Conservation (phyloP, 2,888 invertebrate species). For the Dioctria linearis region DNA sequence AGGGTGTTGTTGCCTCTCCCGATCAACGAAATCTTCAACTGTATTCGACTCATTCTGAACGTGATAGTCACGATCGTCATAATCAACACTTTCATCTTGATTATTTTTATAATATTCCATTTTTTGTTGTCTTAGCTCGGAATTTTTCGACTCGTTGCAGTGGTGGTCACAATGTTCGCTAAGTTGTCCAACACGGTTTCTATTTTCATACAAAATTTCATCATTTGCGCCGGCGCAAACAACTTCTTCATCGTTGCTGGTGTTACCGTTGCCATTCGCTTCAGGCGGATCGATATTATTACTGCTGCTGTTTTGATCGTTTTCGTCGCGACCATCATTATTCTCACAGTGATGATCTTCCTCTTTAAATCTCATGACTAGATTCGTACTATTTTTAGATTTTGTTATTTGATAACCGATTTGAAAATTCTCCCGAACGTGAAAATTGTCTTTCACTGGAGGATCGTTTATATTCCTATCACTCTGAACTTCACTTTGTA, state of each 20-base stretch:
- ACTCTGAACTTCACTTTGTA: background rate
- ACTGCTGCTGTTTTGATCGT: conserved; percentile 35
- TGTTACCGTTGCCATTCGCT: conserved; percentile 18
- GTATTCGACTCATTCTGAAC: background rate
- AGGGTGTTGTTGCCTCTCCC: background rate
- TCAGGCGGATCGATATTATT: conserved; percentile 23
- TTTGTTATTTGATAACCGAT: conserved; percentile 69
- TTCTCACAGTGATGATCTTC: conserved; percentile 27
- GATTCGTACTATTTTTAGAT: conserved; percentile 67
- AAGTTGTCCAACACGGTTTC: conserved; percentile 19
- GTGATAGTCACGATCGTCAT: conserved; percentile 30
- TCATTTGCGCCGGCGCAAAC: conserved; percentile 52
- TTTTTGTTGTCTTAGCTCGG: conserved; percentile 1
- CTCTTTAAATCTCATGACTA: conserved; percentile 55
- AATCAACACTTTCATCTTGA: conserved; percentile 15
- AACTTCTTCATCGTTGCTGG: conserved; percentile 12
- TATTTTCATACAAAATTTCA: conserved; percentile 54
- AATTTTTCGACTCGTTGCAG: conserved; percentile 12
- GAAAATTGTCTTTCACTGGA: conserved; percentile 10
- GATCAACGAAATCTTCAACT: background rate
- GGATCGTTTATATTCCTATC: background rate
- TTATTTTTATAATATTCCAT: background rate
- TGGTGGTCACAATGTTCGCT: conserved; percentile 31
- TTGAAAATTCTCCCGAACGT: conserved; percentile 57
- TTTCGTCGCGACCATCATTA: conserved; percentile 19